phyloP scores from a whole-genome alignment of 2,113 vertebrate genomes.

The Speoplatyrhinus poulsoni region DNA sequence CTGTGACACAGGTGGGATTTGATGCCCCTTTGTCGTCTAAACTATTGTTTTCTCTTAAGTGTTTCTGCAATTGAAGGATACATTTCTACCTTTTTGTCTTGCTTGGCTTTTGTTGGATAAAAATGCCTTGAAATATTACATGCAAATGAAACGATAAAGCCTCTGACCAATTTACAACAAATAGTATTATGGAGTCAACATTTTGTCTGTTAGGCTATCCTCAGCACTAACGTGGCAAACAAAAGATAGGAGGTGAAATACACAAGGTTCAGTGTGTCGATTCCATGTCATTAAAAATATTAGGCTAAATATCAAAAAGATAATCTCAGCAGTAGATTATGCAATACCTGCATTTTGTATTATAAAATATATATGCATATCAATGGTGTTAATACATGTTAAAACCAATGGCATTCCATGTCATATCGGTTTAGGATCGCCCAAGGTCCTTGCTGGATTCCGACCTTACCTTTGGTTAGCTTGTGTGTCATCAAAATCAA shows the following conservation, averaged over 20 bases:
- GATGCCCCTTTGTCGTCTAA: conserved; percentile 43
- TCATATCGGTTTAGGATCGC: too few species aligned
- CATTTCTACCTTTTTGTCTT: neutral
- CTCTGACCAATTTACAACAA: neutral
- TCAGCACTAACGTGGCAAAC: neutral
- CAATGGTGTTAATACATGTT: too few species aligned
- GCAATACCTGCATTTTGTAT: neutral
- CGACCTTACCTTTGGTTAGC: too few species aligned
- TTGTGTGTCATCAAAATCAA: too few species aligned
- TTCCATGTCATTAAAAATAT: neutral
- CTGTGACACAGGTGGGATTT: conserved; percentile 41
- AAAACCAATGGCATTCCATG: too few species aligned
- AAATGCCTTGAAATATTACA: conserved; percentile 16
- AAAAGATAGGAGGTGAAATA: neutral
- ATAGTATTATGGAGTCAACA: neutral
- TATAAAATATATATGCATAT: too few species aligned
- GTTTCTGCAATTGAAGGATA: conserved; percentile 11
- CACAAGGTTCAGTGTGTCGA: too few species aligned
- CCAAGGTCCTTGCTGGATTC: too few species aligned
- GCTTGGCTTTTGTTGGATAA: conserved; percentile 19
- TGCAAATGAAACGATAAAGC: neutral
- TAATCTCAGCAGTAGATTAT: neutral
- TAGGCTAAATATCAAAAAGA: neutral
- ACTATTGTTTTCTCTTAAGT: conserved; percentile 27
- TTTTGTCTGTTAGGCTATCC: conserved; percentile 8